These are phyloP conservation scores for Loxodonta africana DNA, from an alignment of 2,113 vertebrate species.

Conservation along the genomic window DNA sequence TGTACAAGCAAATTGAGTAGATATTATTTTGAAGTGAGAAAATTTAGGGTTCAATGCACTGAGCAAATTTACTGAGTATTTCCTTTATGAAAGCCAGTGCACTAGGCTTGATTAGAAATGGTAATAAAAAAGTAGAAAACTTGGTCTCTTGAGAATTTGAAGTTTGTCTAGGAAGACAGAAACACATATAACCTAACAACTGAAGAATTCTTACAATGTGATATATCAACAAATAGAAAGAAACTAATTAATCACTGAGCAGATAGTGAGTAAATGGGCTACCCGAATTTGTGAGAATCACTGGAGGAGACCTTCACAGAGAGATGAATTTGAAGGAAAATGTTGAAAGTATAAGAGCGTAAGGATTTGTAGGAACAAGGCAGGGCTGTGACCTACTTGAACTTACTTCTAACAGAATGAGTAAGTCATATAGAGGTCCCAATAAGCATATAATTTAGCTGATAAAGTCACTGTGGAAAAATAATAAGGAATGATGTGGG, in stretches of 20 bases:
- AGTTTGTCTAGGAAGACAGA: neutral
- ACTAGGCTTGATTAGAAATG: neutral
- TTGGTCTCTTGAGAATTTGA: neutral
- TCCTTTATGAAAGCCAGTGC: neutral
- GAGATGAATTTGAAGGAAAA: neutral
- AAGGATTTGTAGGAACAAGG: neutral
- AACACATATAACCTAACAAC: neutral
- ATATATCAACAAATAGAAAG: neutral
- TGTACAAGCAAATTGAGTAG: neutral
- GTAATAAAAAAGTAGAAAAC: neutral
- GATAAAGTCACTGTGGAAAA: neutral
- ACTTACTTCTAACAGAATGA: neutral
- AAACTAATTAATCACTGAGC: neutral
- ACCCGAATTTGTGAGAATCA: neutral
- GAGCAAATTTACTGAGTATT: neutral
- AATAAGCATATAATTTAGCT: neutral
- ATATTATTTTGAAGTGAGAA: constrained; percentile 52
- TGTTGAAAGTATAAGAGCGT: neutral
- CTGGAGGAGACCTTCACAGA: neutral
- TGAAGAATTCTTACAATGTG: neutral
- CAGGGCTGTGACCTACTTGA: neutral
- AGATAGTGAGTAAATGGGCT: neutral
- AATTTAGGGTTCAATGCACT: neutral
- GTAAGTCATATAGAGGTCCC: neutral
- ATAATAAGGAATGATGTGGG: neutral